phyloP scores from a whole-genome alignment of 2,113 vertebrate species.

The Hippopotamus amphibius region DNA sequence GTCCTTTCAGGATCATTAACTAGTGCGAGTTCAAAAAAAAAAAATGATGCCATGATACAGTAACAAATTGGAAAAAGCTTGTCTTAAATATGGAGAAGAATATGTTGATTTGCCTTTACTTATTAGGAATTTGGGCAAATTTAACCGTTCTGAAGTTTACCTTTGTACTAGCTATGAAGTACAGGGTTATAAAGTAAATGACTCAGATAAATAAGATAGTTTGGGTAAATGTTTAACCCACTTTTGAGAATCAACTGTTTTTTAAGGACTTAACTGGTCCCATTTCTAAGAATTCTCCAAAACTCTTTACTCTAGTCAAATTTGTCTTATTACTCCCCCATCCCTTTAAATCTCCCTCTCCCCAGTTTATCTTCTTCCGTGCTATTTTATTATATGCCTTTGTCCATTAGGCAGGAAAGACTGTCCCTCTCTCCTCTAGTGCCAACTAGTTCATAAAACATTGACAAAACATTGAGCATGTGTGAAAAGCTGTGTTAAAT shows the following conservation, averaged over 20 bases:
- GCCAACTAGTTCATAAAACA: neutral
- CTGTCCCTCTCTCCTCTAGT: neutral
- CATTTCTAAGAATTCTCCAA: neutral
- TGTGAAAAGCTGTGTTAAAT: neutral
- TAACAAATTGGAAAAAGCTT: neutral
- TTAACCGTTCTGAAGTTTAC: neutral
- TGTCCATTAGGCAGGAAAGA: neutral
- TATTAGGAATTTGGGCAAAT: neutral
- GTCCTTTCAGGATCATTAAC: conserved; percentile 9
- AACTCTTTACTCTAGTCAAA: conserved; percentile 3
- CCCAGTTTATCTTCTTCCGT: neutral
- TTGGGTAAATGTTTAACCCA: conserved; percentile 5
- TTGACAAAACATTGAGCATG: neutral
- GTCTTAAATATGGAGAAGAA: neutral
- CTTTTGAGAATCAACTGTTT: neutral
- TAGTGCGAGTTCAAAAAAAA: neutral
- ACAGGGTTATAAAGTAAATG: neutral
- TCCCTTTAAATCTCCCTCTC: neutral
- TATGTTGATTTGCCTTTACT: neutral
- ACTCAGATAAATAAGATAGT: neutral
- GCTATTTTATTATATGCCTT: conserved; percentile 36
- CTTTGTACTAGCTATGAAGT: neutral
- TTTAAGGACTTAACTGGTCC: conserved; percentile 16
- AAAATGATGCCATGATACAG: neutral
- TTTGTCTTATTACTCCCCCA: neutral